These are phyloP conservation scores for Isurus oxyrinchus DNA, from an alignment of 2,113 vertebrate genomes.

Conservation along the genomic window DNA sequence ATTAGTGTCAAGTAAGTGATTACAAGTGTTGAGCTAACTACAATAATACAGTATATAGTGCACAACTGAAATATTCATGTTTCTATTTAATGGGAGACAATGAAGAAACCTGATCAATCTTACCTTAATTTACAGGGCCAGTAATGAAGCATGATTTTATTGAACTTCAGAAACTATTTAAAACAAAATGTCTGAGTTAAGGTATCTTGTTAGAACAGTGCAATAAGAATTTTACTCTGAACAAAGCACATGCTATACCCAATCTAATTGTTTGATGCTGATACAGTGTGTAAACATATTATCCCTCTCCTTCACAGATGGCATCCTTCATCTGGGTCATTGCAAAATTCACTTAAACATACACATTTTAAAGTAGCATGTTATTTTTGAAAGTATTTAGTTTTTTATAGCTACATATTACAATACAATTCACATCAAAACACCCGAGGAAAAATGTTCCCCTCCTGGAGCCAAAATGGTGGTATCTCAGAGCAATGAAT, in stretches of 20 bases:
- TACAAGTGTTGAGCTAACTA: not conserved
- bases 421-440: not conserved
- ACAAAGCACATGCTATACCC: not conserved
- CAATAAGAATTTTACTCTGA: not conserved
- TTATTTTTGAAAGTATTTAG: not conserved
- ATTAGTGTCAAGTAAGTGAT: not conserved
- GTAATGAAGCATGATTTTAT: not conserved
- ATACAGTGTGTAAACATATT: not conserved
- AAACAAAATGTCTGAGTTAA: not conserved
- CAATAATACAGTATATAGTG: not conserved
- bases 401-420: not conserved
- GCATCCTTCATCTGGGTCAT: not conserved
- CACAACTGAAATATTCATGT: not conserved
- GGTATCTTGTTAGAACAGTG: not conserved
- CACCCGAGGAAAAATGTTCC: not conserved
- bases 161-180: not conserved
- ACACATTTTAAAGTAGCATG: not conserved
- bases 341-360: not conserved
- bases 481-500: not conserved
- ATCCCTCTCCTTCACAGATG: not conserved
- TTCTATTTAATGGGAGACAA: conserved; percentile 18
- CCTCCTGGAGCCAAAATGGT: not conserved
- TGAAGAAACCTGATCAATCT: not conserved
- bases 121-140: not conserved
- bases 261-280: not conserved